Evolutionary conservation across 2,113 vertebrate genomes (phyloP), one percentile per base, ranked within the genome.

Genomic region (Lethenteron reissneri): DNA sequence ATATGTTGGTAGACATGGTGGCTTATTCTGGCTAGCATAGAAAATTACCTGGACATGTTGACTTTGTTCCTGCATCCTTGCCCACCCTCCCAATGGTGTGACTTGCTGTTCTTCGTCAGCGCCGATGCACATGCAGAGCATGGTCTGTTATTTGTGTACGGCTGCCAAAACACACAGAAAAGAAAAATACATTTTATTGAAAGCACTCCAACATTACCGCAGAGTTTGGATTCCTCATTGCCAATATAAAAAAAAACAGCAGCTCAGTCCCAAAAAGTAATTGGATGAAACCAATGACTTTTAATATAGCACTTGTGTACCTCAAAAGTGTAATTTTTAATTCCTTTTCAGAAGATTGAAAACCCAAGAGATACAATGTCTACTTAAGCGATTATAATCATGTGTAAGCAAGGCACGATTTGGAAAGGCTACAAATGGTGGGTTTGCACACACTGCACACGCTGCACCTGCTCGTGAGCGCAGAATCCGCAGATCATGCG

Each of bases 401-500:
- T 6, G 25, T 19, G 4, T 4, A 41, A 41, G 3, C 41, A 41
- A 7, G 41, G 41, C 41, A 41, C 41, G 41, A 41, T 41, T 41
- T 41, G 41, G 41, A 41, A 41, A 41, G 41, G 41, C 41, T 41
- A 6, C 41, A 41, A 41, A 41, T 41, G 41, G 41, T 41, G 41
- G 41, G 41, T 41, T 41, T 41, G 41, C 41, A 41, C 41, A 41
- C 41, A 41, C 41, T 41, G 41, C 41, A 41, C 41, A 41, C 41
- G 3, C 41, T 41, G 41, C 69, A 85, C 85, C 80, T 86, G 85
- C 71, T 86, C 85, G 77, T 85, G 85, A 70, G 84, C 84, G 71
- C 85, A 86, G 77, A 76, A 75, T 56, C 85, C 85, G 72, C 85
- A 86, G 69, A 86, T 79, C 85, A 86, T 86, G 58, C 85, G 80